Evolutionary conservation across 2,113 vertebrate species (phyloP).

Genomic region (Macrotus californicus): DNA sequence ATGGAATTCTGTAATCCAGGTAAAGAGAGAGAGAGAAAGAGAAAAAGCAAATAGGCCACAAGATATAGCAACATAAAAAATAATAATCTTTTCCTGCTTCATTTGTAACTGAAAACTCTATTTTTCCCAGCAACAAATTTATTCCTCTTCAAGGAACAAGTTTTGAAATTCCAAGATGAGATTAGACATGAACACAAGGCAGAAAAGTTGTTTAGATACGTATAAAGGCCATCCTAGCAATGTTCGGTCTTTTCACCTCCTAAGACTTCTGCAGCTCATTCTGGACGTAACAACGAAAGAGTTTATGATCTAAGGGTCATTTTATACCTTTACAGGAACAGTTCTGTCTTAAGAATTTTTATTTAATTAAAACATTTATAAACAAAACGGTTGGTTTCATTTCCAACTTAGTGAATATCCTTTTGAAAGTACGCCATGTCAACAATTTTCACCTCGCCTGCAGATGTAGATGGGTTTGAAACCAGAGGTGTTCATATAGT

Average conservation of each 20-base stretch:
- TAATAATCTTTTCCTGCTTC: background rate
- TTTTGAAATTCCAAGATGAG: background rate
- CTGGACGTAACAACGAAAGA: background rate
- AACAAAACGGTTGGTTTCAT: constrained; percentile 17
- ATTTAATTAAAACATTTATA: background rate
- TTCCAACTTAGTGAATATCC: background rate
- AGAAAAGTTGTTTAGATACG: background rate
- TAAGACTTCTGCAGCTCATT: background rate
- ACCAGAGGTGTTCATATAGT: background rate
- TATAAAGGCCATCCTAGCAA: background rate
- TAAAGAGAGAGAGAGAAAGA: background rate
- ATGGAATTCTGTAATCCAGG: background rate
- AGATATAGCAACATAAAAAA: background rate
- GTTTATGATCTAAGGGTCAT: background rate
- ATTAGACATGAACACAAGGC: background rate
- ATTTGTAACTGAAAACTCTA: background rate
- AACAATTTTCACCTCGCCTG: background rate
- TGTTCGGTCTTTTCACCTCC: background rate
- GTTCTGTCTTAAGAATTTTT: background rate
- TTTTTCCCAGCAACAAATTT: background rate
- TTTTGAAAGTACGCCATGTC: background rate
- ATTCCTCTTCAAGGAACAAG: background rate
- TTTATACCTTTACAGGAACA: background rate
- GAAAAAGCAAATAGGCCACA: background rate
- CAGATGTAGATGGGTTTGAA: background rate